phyloP scores from a whole-genome alignment of 2,797 vertebrate genomes.

The Clamator glandarius region DNA sequence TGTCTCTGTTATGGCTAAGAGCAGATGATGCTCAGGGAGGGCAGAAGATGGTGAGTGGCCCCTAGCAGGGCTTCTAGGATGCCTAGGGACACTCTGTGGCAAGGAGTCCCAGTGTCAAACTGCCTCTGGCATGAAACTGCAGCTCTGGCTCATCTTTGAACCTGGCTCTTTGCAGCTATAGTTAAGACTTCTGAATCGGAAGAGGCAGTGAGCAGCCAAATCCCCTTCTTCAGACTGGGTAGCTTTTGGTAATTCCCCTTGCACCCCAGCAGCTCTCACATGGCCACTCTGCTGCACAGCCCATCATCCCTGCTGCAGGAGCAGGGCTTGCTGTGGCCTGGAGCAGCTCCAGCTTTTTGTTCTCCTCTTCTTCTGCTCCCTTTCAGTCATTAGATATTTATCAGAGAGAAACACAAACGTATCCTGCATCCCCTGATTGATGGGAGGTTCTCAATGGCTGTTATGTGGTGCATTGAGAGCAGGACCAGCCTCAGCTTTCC shows the following conservation, averaged over 20 bases:
- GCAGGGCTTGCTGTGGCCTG: not conserved
- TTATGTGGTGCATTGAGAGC: fast-evolving
- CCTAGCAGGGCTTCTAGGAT: not conserved
- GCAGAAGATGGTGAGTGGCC: not conserved
- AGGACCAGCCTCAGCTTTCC: not conserved
- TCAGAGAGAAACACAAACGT: not conserved
- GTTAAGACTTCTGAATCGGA: not conserved
- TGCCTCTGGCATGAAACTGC: not conserved
- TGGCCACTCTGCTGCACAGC: too few species aligned
- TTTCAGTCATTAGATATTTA: not conserved
- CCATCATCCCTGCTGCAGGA: not conserved
- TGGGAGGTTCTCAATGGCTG: not conserved
- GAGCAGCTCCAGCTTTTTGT: not conserved
- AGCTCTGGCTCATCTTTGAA: not conserved
- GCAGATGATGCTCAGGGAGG: fast-evolving
- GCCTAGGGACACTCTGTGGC: fast-evolving
- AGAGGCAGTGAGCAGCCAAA: not conserved
- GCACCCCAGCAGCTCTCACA: too few species aligned
- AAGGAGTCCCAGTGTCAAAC: fast-evolving
- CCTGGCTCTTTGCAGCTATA: not conserved
- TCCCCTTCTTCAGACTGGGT: not conserved
- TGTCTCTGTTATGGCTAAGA: not conserved
- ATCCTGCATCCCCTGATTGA: not conserved
- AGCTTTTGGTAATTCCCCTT: not conserved
- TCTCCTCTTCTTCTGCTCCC: not conserved